phyloP scores from a whole-genome alignment of 2,888 invertebrate species.

The Diarsia mendica region DNA sequence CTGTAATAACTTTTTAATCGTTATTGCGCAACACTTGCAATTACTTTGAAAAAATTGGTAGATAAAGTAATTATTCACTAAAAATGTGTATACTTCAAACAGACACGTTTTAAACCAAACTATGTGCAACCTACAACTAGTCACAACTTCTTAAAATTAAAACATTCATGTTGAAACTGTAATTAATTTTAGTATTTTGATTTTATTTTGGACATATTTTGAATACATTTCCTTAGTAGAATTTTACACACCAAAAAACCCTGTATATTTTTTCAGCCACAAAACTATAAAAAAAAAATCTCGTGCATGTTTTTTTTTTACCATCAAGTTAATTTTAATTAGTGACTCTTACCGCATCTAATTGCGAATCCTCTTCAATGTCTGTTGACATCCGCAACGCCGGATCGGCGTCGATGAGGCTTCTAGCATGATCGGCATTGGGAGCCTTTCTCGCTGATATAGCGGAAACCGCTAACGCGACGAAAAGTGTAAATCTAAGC shows the following conservation, averaged over 20 bases:
- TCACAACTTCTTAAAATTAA: too few species aligned
- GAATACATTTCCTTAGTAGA: too few species aligned
- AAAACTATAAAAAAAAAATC: background rate
- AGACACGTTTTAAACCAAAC: too few species aligned
- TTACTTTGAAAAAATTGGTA: background rate
- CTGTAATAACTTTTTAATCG: too few species aligned
- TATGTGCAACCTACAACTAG: too few species aligned
- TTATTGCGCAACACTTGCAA: background rate
- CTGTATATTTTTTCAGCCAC: background rate
- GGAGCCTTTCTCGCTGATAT: constrained; percentile 71
- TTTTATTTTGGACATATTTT: too few species aligned
- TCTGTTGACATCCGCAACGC: constrained; percentile 67
- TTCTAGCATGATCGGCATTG: constrained; percentile 71
- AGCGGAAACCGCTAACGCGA: constrained; percentile 63
- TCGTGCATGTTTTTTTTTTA: background rate
- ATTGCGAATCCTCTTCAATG: constrained; percentile 73
- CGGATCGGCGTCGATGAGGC: constrained; percentile 56
- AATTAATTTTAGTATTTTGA: too few species aligned
- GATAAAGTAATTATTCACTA: background rate
- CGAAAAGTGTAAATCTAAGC: constrained; percentile 65
- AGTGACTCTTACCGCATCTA: constrained; percentile 76
- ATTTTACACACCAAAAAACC: background rate
- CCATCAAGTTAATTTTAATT: background rate
- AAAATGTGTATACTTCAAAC: too few species aligned
- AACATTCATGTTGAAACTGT: background rate